Percentiles rank a stretch among this genome's conserved stretches.
phyloP scores from a whole-genome alignment of 37 sponge, comb jelly and placozoan genomes.

The Geodia barretti region DNA sequence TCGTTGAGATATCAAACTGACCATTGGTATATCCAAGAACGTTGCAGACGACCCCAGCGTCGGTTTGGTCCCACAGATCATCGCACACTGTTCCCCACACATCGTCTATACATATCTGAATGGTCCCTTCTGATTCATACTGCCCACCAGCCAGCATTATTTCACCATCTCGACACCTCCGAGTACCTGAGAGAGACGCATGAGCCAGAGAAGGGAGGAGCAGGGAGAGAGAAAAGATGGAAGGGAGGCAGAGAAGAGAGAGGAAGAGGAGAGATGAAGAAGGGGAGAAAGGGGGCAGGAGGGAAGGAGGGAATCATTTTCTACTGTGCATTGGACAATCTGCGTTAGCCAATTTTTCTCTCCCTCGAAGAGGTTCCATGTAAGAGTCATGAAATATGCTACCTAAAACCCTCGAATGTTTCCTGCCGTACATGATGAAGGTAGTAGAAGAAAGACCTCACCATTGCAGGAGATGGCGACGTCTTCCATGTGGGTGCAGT shows the following conservation, averaged over 20 bases:
- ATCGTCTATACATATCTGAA: slow-evolving; percentile 13
- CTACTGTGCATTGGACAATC: too few species aligned
- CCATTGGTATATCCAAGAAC: slow-evolving; percentile 31
- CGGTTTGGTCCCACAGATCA: slow-evolving; percentile 30
- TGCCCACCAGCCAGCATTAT: slow-evolving; percentile 8
- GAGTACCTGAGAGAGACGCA: neutral
- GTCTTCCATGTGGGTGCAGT: slow-evolving; percentile 64
- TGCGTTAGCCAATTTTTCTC: too few species aligned
- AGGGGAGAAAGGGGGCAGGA: too few species aligned
- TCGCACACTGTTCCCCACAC: slow-evolving; percentile 48
- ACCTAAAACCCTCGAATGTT: too few species aligned
- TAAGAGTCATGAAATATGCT: too few species aligned
- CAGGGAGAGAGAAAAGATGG: neutral
- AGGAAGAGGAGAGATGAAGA: neutral
- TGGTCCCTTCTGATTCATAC: slow-evolving; percentile 2
- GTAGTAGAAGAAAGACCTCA: too few species aligned
- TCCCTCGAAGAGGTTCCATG: too few species aligned
- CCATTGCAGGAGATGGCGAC: slow-evolving; percentile 39
- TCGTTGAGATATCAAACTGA: neutral
- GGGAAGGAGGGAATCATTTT: too few species aligned
- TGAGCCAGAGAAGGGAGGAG: neutral
- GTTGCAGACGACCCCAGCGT: slow-evolving; percentile 32
- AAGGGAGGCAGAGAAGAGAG: too few species aligned
- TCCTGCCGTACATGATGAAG: too few species aligned
- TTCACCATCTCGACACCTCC: slow-evolving; percentile 25